These are phyloP conservation scores for Drosophila merina DNA, from an alignment of 2,888 invertebrate genomes.

Conservation along the genomic window DNA sequence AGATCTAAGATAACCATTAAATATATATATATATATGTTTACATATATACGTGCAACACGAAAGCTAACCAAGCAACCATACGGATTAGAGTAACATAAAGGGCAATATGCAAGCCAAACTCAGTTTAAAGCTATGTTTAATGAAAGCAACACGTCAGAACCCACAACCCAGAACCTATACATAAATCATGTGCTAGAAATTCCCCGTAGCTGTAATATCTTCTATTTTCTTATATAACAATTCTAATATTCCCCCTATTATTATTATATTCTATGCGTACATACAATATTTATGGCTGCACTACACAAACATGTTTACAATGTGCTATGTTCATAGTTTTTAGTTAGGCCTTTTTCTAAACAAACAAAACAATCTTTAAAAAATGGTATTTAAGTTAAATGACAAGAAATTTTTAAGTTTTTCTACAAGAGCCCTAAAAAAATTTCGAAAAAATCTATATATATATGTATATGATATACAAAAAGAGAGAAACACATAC, in stretches of 20 bases:
- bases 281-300: conserved; percentile 69
- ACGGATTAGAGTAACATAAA: conserved; percentile 30
- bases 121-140: conserved; percentile 60
- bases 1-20: conserved; percentile 54
- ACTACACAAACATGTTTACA: conserved; percentile 63
- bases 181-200: conserved; percentile 45
- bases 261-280: conserved; percentile 29
- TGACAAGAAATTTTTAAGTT: conserved; percentile 63
- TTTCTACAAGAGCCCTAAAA: conserved; percentile 69
- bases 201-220: conserved; percentile 48
- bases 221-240: conserved; percentile 50
- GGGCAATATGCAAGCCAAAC: conserved; percentile 78
- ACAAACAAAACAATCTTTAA: conserved; percentile 26
- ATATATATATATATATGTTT: conserved; percentile 41
- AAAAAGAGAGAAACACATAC: conserved; percentile 55
- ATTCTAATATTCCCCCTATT: conserved; percentile 32
- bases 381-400: conserved; percentile 57
- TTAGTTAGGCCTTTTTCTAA: conserved; percentile 73
- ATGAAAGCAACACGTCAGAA: conserved; percentile 17
- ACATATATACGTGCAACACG: conserved; percentile 39
- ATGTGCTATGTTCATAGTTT: conserved; percentile 78
- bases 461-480: conserved; percentile 49
- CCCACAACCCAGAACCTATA: conserved; percentile 28
- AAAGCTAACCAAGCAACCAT: conserved; percentile 44
- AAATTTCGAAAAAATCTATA: conserved; percentile 34